phyloP scores from a whole-genome alignment of 2,113 vertebrate genomes.

The Aegypius monachus region DNA sequence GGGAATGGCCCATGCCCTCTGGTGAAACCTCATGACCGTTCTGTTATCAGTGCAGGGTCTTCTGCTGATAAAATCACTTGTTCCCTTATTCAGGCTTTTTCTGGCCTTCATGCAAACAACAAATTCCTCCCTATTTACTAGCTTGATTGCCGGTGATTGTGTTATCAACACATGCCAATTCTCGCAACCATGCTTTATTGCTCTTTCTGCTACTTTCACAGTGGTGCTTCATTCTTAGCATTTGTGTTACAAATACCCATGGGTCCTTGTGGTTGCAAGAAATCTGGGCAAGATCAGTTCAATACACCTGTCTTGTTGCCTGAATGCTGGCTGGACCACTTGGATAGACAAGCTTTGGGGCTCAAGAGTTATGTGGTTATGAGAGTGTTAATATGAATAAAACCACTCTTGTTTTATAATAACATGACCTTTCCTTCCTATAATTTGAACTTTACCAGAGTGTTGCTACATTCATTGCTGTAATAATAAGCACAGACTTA shows the following conservation, averaged over 20 bases:
- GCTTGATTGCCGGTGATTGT: not conserved
- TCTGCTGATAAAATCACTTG: not conserved
- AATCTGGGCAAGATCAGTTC: not conserved
- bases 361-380: fast-evolving
- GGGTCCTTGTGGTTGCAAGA: not conserved
- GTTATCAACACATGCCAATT: not conserved
- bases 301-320: fast-evolving
- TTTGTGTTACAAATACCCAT: not conserved
- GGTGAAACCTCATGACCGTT: not conserved
- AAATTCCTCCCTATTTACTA: not conserved
- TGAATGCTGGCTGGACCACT: not conserved
- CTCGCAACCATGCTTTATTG: not conserved
- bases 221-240: not conserved
- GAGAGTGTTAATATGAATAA: not conserved
- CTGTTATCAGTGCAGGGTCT: not conserved
- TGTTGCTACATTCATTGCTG: not conserved
- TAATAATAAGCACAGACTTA: not conserved
- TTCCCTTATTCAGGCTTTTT: not conserved
- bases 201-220: not conserved
- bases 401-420: not conserved
- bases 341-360: fast-evolving
- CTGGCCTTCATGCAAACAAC: not conserved
- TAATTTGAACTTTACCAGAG: not conserved
- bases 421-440: not conserved
- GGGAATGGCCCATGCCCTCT: not conserved